phyloP scores from a whole-genome alignment of 2,888 invertebrate genomes.

The Apamea crenata region DNA sequence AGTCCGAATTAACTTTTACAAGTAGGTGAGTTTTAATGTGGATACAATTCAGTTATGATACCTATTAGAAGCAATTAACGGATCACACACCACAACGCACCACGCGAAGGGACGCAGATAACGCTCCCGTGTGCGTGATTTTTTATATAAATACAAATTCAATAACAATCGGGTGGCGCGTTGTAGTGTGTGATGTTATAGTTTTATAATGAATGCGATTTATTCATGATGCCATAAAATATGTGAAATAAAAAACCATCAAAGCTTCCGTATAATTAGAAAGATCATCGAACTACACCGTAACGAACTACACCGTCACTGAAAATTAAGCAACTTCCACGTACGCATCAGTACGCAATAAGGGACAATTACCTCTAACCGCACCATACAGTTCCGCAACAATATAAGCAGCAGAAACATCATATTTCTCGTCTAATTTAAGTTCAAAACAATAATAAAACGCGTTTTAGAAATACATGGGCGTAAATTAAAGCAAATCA shows the following conservation, averaged over 20 bases:
- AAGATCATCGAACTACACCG: neutral
- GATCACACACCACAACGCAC: neutral
- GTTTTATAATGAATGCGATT: neutral
- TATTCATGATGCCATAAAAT: neutral
- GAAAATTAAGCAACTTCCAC: constrained; percentile 7
- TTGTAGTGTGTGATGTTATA: neutral
- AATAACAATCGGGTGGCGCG: neutral
- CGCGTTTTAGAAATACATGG: constrained; percentile 63
- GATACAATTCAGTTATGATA: neutral
- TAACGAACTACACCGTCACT: neutral
- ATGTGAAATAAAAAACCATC: neutral
- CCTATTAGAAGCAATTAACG: neutral
- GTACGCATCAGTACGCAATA: constrained; percentile 4
- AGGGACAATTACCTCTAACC: constrained; percentile 3
- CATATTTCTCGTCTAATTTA: constrained; percentile 47
- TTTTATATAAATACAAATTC: neutral
- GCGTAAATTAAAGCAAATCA: constrained; percentile 80
- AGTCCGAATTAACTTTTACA: neutral
- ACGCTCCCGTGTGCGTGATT: neutral
- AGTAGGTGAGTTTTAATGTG: neutral
- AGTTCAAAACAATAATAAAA: constrained; percentile 52
- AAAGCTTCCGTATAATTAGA: neutral
- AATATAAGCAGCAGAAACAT: constrained; percentile 27
- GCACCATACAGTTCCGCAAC: constrained; percentile 1
- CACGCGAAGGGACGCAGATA: neutral